A percentile compares a stretch with the other conserved stretches of the same genome.
Evolutionary conservation across 2,888 invertebrate species (phyloP).

Genomic region (Acanthococcus lagerstroemiae): DNA sequence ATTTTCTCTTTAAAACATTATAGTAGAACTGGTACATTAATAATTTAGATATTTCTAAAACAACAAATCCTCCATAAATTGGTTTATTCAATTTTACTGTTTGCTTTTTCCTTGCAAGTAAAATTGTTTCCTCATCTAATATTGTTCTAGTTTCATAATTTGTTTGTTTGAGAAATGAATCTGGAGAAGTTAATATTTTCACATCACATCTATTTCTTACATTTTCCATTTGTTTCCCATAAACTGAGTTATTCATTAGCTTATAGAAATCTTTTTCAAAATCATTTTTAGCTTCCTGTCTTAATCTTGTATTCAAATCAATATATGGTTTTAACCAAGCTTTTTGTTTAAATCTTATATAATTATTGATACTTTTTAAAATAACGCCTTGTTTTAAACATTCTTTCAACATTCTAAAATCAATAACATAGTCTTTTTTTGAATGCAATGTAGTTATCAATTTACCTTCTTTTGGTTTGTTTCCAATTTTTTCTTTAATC

Average conservation of each 20-base stretch:
- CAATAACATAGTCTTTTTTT: background rate
- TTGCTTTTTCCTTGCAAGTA: background rate
- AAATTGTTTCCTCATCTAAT: conserved; percentile 2
- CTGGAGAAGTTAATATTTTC: background rate
- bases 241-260: background rate
- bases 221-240: conserved; percentile 1
- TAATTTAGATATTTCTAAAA: conserved; percentile 1
- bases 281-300: background rate
- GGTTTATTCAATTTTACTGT: conserved; percentile 7
- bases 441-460: background rate
- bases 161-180: background rate
- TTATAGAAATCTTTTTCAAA: conserved; percentile 3
- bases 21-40: conserved; percentile 8
- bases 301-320: background rate
- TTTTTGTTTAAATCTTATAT: background rate
- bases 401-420: background rate
- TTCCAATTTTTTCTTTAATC: background rate
- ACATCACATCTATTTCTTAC: conserved; percentile 2
- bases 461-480: background rate
- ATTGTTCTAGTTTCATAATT: conserved; percentile 4
- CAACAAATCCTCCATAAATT: conserved; percentile 5
- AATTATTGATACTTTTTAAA: background rate
- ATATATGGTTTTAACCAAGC: conserved; percentile 5
- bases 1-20: conserved; percentile 9
- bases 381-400: background rate